Conservation (phyloP, 2,888 invertebrate species). For the Anagyrus pseudococci region DNA sequence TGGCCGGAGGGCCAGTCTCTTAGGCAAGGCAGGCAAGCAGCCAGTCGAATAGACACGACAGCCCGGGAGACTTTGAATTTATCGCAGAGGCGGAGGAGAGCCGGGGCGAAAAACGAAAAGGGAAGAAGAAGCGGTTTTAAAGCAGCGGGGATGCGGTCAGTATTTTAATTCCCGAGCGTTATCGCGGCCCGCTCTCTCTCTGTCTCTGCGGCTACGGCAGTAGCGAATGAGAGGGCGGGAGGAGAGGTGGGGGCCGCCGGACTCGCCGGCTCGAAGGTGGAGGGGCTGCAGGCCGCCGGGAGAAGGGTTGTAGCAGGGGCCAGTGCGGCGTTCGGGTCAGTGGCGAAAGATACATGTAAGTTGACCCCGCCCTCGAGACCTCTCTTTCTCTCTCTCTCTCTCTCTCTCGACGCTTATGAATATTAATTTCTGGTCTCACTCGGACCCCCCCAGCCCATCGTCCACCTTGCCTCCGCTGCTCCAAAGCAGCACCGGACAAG, state of each 20-base stretch:
- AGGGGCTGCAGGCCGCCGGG: conserved; percentile 3
- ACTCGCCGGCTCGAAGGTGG: too few relatives aligned
- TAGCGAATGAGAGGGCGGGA: neutral
- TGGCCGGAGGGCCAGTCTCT: too few relatives aligned
- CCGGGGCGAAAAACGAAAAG: conserved; percentile 6
- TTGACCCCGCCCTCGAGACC: conserved; percentile 62
- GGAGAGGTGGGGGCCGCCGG: conserved; percentile 16
- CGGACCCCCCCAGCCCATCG: conserved; percentile 34
- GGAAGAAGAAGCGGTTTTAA: conserved; percentile 34
- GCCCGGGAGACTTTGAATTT: conserved; percentile 26
- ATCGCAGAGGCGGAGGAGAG: conserved; percentile 13
- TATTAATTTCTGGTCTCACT: conserved; percentile 58
- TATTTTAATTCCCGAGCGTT: conserved; percentile 59
- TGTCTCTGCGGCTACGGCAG: too few relatives aligned
- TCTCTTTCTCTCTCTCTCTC: conserved; percentile 3
- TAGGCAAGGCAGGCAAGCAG: conserved; percentile 11
- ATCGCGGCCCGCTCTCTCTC: conserved; percentile 52
- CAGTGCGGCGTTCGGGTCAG: conserved; percentile 55
- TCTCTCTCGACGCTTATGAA: conserved; percentile 61
- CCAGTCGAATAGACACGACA: neutral
- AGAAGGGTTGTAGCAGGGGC: conserved; percentile 31
- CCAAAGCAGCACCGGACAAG: conserved; percentile 57
- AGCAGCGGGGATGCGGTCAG: conserved; percentile 50
- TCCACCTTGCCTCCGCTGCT: conserved; percentile 29
- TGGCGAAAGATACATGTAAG: conserved; percentile 62